Conservation (phyloP, 2,113 vertebrate species). For the Lontra canadensis region DNA sequence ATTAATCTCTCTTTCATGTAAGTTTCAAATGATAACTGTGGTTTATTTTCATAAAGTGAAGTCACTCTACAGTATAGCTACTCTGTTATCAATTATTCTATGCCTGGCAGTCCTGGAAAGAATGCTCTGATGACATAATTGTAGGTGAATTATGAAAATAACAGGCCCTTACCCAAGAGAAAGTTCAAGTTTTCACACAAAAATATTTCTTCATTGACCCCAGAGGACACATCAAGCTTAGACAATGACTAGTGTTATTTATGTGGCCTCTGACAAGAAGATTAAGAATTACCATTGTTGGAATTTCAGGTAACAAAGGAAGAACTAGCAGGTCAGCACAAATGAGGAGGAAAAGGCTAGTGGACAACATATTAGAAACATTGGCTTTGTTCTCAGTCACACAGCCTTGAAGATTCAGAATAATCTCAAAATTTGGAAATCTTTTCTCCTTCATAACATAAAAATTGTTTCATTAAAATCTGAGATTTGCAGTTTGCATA, state of each 20-base stretch:
- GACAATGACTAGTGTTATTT: neutral
- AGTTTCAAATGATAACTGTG: constrained; percentile 59
- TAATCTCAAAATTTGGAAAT: neutral
- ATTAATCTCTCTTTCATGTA: constrained; percentile 80
- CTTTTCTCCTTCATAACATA: neutral
- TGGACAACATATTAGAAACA: neutral
- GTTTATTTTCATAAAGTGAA: constrained; percentile 84
- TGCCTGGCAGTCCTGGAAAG: constrained; percentile 38
- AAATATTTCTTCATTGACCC: neutral
- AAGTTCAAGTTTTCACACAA: constrained; percentile 43
- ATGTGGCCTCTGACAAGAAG: neutral
- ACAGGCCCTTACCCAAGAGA: constrained; percentile 53
- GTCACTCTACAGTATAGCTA: constrained; percentile 73
- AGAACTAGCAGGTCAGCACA: neutral
- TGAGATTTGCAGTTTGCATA: neutral
- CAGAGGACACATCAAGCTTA: neutral
- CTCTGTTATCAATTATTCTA: constrained; percentile 80
- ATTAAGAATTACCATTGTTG: neutral
- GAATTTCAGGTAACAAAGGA: constrained; percentile 21
- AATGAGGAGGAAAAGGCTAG: neutral
- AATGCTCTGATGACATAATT: constrained; percentile 75
- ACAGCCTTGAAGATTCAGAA: neutral
- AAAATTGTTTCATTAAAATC: neutral
- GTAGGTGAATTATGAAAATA: constrained; percentile 58
- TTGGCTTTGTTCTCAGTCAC: rapidly evolving